These are phyloP conservation scores for Drosophila setifemur DNA, from an alignment of 1,140 invertebrate genomes.

Conservation along the genomic window DNA sequence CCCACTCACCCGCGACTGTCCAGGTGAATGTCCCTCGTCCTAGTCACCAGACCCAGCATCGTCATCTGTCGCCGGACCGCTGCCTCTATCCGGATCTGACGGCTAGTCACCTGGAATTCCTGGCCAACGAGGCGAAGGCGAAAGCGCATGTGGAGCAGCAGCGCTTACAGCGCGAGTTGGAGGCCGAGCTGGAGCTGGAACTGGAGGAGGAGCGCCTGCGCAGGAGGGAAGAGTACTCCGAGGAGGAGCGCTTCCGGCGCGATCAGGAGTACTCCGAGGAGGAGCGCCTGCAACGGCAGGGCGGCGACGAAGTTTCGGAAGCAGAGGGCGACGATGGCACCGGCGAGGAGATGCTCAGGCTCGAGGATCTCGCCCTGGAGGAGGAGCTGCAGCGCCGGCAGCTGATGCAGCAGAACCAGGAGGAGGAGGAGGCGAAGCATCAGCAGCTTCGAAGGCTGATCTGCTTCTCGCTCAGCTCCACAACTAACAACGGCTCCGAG, in stretches of 20 bases:
- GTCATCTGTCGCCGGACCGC: not conserved
- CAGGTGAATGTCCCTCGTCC: not conserved
- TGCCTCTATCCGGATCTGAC: slow-evolving; percentile 2
- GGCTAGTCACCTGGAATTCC: slow-evolving; percentile 1
- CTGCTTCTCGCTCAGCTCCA: slow-evolving; percentile 13
- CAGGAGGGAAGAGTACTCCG: not conserved
- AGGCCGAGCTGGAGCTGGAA: not conserved
- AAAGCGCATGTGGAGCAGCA: not conserved
- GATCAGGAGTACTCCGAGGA: not conserved
- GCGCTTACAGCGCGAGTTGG: not conserved
- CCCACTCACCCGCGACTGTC: not conserved
- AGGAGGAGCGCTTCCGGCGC: not conserved
- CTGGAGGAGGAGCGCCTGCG: not conserved
- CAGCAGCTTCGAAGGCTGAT: not conserved
- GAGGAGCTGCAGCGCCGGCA: not conserved
- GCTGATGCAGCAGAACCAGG: not conserved
- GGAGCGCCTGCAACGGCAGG: not conserved
- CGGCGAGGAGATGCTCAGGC: not conserved
- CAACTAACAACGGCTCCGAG: not conserved
- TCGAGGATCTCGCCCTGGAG: not conserved
- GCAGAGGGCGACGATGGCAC: not conserved
- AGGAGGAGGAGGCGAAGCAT: not conserved
- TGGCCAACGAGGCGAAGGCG: not conserved
- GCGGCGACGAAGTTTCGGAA: not conserved
- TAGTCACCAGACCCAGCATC: not conserved